Evolutionary conservation across 1,140 invertebrate species (phyloP).

Genomic region (Glossosoma conforme): DNA sequence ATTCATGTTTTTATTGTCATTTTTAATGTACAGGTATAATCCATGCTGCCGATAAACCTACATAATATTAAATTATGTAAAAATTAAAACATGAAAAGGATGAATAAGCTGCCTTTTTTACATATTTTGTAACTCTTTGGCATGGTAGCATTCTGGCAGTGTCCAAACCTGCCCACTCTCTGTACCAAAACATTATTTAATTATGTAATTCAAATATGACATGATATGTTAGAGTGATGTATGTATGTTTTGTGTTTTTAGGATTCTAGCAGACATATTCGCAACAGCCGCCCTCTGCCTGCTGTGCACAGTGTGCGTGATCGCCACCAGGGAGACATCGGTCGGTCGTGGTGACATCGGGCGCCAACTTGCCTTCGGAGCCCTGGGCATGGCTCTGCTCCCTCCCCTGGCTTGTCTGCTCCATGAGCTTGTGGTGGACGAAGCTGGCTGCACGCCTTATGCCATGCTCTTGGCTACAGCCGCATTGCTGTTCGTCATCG

Average conservation of each 20-base stretch:
- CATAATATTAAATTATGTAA: too few species aligned
- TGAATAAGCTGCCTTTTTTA: too few species aligned
- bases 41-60: too few species aligned
- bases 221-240: constrained; percentile 8
- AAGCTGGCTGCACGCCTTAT: constrained; percentile 39
- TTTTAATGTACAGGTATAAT: too few species aligned
- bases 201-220: background rate
- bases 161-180: background rate
- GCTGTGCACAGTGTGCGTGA: constrained; percentile 70
- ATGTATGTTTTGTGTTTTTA: constrained; percentile 29
- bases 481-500: constrained; percentile 57
- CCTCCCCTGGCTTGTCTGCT: constrained; percentile 62
- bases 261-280: constrained; percentile 72
- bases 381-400: constrained; percentile 65
- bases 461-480: constrained; percentile 56
- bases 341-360: constrained; percentile 74
- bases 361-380: constrained; percentile 71
- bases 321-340: constrained; percentile 73
- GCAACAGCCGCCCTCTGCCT: constrained; percentile 65
- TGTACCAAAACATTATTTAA: background rate
- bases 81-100: too few species aligned
- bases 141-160: background rate
- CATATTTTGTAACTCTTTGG: background rate
- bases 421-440: constrained; percentile 26
- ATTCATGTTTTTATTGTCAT: too few species aligned